These are phyloP conservation scores for Sylvia atricapilla DNA, from an alignment of 2,113 vertebrate species.

Conservation along the genomic window DNA sequence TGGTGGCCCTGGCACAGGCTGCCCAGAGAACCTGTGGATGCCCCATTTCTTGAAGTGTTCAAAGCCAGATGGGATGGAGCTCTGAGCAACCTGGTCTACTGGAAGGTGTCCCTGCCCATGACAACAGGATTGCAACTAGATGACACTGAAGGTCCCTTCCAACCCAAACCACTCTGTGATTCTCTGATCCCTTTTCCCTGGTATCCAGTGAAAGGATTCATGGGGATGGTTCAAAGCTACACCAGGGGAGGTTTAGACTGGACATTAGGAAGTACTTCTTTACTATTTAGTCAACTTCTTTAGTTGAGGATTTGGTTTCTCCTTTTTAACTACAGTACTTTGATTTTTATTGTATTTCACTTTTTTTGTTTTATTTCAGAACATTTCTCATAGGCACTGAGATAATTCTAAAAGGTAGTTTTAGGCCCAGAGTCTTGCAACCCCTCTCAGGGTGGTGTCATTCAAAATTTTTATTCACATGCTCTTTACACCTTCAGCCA, in stretches of 20 bases:
- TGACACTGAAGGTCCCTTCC: background rate
- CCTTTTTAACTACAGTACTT: background rate
- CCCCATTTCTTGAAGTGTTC: background rate
- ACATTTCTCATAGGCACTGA: background rate
- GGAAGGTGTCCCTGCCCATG: background rate
- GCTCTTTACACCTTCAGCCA: background rate
- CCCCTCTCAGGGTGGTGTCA: background rate
- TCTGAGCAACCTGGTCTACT: background rate
- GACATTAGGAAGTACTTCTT: background rate
- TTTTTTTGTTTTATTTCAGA: background rate
- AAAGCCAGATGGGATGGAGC: background rate
- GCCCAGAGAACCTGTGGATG: background rate
- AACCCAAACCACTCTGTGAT: background rate
- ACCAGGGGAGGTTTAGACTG: background rate
- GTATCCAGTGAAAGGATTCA: background rate
- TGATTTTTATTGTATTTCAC: background rate
- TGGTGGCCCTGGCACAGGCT: background rate
- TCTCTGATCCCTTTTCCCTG: background rate
- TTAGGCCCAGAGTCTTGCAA: background rate
- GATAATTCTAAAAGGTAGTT: background rate
- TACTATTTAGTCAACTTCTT: background rate
- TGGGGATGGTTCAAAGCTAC: background rate
- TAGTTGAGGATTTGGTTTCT: background rate
- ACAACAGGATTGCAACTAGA: background rate
- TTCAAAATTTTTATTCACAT: background rate